Evolutionary conservation across 2,113 vertebrate species (phyloP).

Genomic region (Erinaceus europaeus): DNA sequence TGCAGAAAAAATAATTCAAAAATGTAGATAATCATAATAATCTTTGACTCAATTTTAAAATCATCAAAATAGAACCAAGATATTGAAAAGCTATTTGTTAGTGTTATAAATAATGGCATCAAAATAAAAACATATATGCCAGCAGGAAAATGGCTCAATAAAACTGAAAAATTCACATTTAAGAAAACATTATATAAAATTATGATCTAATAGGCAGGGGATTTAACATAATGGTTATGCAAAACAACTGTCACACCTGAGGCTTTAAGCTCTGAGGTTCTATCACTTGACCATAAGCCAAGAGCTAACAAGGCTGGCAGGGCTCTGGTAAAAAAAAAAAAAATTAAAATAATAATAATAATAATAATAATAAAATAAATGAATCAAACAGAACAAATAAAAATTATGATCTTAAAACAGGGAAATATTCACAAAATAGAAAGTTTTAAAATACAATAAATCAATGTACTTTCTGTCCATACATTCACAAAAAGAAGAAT

Average conservation of each 20-base stretch:
- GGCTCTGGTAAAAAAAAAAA: too few species aligned
- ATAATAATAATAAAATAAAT: too few species aligned
- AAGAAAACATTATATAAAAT: not conserved
- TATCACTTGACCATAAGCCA: too few species aligned
- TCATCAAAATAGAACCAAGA: slow-evolving; percentile 18
- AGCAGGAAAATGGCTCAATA: not conserved
- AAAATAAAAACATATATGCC: slow-evolving; percentile 25
- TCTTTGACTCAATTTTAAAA: not conserved
- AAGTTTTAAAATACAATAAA: slow-evolving; percentile 46
- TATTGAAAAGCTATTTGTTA: not conserved
- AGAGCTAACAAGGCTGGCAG: too few species aligned
- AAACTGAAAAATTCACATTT: slow-evolving; percentile 9
- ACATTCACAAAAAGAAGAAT: not conserved
- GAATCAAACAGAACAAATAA: too few species aligned
- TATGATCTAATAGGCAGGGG: too few species aligned
- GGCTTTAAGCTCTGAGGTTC: too few species aligned
- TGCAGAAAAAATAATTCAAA: slow-evolving; percentile 7
- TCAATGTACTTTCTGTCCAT: not conserved
- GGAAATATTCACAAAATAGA: slow-evolving; percentile 1
- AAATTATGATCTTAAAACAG: not conserved
- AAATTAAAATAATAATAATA: too few species aligned
- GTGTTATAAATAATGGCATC: slow-evolving; percentile 19
- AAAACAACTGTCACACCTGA: too few species aligned
- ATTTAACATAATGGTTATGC: too few species aligned
- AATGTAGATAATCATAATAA: not conserved